These are phyloP conservation scores for Nesogale talazaci DNA, from an alignment of 2,113 vertebrate species.

Conservation along the genomic window DNA sequence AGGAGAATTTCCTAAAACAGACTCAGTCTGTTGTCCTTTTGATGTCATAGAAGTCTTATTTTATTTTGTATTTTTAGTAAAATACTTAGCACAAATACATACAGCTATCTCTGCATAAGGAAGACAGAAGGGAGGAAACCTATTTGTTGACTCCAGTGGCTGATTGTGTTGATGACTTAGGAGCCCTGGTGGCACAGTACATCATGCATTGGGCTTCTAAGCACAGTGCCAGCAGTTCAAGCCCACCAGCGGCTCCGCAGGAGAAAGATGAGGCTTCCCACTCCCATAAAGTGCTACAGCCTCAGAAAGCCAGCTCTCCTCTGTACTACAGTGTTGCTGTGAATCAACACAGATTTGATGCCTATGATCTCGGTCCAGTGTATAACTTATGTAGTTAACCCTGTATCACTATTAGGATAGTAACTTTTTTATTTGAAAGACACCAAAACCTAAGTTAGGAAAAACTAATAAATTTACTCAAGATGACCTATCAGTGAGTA, in stretches of 20 bases:
- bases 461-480: constrained; percentile 17
- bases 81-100: neutral
- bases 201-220: too few species aligned
- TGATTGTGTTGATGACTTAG: too few species aligned
- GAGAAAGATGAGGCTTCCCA: too few species aligned
- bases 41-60: too few species aligned
- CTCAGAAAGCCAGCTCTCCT: too few species aligned
- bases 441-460: neutral
- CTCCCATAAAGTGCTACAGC: too few species aligned
- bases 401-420: neutral
- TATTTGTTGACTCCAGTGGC: neutral
- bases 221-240: too few species aligned
- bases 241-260: too few species aligned
- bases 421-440: constrained; percentile 30
- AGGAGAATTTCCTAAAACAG: constrained; percentile 19
- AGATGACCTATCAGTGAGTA: constrained; percentile 10
- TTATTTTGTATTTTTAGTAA: constrained; percentile 33
- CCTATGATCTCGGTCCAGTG: neutral
- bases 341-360: too few species aligned
- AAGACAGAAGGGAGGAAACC: neutral
- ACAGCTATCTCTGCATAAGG: neutral
- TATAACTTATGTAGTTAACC: neutral
- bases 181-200: too few species aligned
- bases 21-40: neutral
- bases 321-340: too few species aligned